Conservation (phyloP, 2,113 vertebrate genomes). For the Cyprinodon variegatus region DNA sequence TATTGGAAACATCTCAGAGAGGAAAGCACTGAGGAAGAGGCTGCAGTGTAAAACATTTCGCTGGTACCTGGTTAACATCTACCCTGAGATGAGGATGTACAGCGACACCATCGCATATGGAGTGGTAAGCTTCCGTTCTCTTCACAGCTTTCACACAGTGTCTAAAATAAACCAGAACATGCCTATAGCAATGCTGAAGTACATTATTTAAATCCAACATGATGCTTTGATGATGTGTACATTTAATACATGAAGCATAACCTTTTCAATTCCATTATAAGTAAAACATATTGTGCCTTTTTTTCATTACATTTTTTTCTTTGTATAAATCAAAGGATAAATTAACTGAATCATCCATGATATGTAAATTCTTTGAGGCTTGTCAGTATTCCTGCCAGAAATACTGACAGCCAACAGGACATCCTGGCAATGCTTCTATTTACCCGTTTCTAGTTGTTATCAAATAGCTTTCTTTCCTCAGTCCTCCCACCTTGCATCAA, state of each 20-base stretch:
- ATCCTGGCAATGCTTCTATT: constrained; percentile 50
- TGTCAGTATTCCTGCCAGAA: constrained; percentile 24
- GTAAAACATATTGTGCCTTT: not conserved
- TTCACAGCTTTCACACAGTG: constrained; percentile 28
- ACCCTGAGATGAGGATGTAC: constrained; percentile 98
- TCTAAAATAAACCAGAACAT: constrained; percentile 27
- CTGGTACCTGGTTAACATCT: constrained; percentile 98
- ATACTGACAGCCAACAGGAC: constrained; percentile 26
- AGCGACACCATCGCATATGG: constrained; percentile 93
- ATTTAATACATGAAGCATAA: constrained; percentile 35
- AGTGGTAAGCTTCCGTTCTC: constrained; percentile 83
- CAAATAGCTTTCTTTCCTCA: constrained; percentile 55
- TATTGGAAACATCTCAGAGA: constrained; percentile 92
- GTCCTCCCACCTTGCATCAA: constrained; percentile 65
- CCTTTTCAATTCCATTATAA: constrained; percentile 1
- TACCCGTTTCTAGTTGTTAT: constrained; percentile 55
- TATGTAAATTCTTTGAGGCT: constrained; percentile 17
- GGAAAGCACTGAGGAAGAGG: constrained; percentile 93
- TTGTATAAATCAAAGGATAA: not conserved
- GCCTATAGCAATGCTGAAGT: constrained; percentile 24
- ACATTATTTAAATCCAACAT: constrained; percentile 50
- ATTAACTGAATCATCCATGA: constrained; percentile 19
- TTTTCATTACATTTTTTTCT: not conserved
- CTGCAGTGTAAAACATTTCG: constrained; percentile 97
- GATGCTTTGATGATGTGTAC: constrained; percentile 18